Evolutionary conservation across 2,888 invertebrate species (phyloP), one percentile per base, ranked within the genome.

Genomic region (Lycophotia porphyrea): DNA sequence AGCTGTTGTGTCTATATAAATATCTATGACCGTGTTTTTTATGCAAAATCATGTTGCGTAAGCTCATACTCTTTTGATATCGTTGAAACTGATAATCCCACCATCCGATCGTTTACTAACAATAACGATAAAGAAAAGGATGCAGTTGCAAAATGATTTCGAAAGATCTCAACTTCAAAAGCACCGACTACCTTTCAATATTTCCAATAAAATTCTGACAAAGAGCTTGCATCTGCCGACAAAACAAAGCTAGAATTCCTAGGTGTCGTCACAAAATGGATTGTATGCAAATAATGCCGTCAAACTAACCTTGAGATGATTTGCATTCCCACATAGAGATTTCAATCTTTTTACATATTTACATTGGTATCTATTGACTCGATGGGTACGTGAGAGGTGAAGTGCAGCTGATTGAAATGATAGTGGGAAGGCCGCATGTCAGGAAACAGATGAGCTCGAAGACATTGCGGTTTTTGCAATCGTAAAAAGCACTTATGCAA

Each of bases 231-330:
- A 60, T 80, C 55, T 86, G 63, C 49, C 64, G 42, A 60, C 44
- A 78, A 61, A 77, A 82, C 87, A 84, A 76, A 84, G 70, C 74
- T 78, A 74, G 63, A 81, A 88, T 89, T 89, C 89, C 82, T 84
- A 70, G 80, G 71, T 91, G 91, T 91, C 89, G 91, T 92, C 91
- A 92, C 82, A 89, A 85, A 90, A 90, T 87, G 90, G 91, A 95
- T 95, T 95, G 94, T 94, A 93, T 95, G 94, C 90, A 92, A 95
- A 95, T 94, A 85, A 39, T 73, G 81, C 81, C 80, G 71, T 84
- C 87, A 78, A 78, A 76, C 47, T 79, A 91, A 88, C 93, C 93
- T 93, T 94, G 92, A 88, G 85, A 92, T 90, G 84, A 90, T 92
- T 93, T 91, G 91, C 92, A 92, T 93, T 90, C 89, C 85, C 82